These are phyloP conservation scores for Campylomormyrus numenius DNA, from an alignment of 2,113 vertebrate species.

Conservation along the genomic window DNA sequence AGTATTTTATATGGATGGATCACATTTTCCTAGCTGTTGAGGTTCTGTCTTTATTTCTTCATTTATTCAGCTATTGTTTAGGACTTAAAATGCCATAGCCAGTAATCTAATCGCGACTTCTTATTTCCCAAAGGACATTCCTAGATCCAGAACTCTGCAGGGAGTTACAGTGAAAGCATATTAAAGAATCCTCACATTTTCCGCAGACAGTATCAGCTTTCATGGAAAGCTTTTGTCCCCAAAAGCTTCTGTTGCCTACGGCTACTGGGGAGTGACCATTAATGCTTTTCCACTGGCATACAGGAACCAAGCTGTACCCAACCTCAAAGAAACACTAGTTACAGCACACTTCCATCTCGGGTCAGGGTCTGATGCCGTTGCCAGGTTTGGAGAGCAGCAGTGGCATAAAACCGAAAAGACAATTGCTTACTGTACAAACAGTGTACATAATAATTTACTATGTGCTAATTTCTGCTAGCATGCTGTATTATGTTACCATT, in stretches of 20 bases:
- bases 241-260: conserved; percentile 15
- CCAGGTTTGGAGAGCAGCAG: background rate
- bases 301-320: background rate
- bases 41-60: conserved; percentile 48
- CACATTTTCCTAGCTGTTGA: conserved; percentile 34
- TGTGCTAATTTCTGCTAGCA: background rate
- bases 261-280: conserved; percentile 30
- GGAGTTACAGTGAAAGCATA: conserved; percentile 57
- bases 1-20: conserved; percentile 32
- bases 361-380: background rate
- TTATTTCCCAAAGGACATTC: conserved; percentile 31
- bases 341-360: background rate
- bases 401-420: no score
- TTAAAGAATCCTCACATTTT: conserved; percentile 56
- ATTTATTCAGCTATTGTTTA: conserved; percentile 47
- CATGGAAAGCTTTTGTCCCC: conserved; percentile 37
- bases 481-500: background rate
- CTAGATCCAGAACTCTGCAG: conserved; percentile 60
- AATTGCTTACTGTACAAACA: background rate
- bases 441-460: background rate
- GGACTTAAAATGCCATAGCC: conserved; percentile 67
- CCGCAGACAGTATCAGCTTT: conserved; percentile 50
- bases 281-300: background rate
- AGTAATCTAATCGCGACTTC: conserved; percentile 62
- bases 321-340: background rate